Evolutionary conservation across 2,888 invertebrate genomes (phyloP).

Genomic region (Suillia variegata): DNA sequence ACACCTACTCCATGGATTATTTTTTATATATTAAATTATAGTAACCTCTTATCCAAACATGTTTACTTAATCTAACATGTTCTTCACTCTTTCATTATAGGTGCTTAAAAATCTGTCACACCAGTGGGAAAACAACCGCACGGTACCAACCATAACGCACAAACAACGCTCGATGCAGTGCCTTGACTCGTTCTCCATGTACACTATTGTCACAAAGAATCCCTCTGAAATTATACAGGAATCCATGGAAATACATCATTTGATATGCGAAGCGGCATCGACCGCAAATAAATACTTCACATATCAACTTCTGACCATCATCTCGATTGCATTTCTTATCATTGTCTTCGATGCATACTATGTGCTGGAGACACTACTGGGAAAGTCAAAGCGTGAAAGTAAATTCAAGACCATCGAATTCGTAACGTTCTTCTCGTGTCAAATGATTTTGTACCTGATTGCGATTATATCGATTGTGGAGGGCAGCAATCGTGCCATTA

Average conservation of each 20-base stretch:
- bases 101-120: conserved; percentile 54
- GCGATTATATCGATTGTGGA: conserved; percentile 60
- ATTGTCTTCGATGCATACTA: conserved; percentile 62
- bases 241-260: conserved; percentile 58
- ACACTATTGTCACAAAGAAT: conserved; percentile 57
- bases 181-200: conserved; percentile 57
- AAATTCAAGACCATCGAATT: conserved; percentile 59
- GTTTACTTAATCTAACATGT: conserved; percentile 6
- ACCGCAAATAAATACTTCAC: conserved; percentile 61
- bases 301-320: conserved; percentile 59
- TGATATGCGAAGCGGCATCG: conserved; percentile 59
- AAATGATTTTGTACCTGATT: conserved; percentile 58
- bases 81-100: conserved; percentile 33
- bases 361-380: conserved; percentile 56
- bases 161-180: conserved; percentile 55
- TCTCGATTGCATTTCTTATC: conserved; percentile 59
- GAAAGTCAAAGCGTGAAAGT: conserved; percentile 55
- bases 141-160: conserved; percentile 33
- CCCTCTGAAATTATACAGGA: conserved; percentile 58
- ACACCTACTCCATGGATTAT: too few relatives aligned
- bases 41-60: neutral
- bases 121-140: conserved; percentile 51
- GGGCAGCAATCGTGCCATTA: conserved; percentile 58
- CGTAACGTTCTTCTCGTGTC: conserved; percentile 59
- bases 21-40: too few relatives aligned